phyloP scores from a whole-genome alignment of 2,113 vertebrate genomes.

The Plecotus auritus region DNA sequence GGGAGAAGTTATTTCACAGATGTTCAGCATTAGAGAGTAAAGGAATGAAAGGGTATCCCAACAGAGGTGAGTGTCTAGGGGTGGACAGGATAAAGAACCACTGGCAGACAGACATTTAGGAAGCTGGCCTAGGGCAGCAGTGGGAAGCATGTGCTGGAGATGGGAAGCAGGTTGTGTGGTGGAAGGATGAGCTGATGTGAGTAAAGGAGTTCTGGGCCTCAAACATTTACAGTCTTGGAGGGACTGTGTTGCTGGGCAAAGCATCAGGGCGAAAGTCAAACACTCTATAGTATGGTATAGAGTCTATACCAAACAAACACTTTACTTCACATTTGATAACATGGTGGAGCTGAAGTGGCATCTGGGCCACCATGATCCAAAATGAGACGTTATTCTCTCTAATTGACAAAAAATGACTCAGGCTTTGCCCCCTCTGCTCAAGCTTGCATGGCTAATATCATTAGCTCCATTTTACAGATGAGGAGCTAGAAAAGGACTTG shows the following conservation, averaged over 20 bases:
- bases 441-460: background rate
- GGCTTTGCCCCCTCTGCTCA: background rate
- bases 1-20: background rate
- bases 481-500: background rate
- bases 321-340: background rate
- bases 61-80: background rate
- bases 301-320: background rate
- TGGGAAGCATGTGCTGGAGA: background rate
- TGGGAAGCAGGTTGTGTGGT: background rate
- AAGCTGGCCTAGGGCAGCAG: background rate
- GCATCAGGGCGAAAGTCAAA: background rate
- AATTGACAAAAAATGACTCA: background rate
- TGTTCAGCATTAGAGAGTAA: background rate
- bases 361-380: background rate
- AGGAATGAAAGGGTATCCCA: background rate
- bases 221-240: background rate
- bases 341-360: background rate
- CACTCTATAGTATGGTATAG: too few species aligned
- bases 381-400: background rate
- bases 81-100: background rate
- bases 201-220: background rate
- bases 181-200: background rate
- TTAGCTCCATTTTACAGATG: background rate
- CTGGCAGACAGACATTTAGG: too few species aligned
- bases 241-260: background rate